Evolutionary conservation across 2,797 vertebrate genomes (phyloP).

Genomic region (Ceryle rudis): DNA sequence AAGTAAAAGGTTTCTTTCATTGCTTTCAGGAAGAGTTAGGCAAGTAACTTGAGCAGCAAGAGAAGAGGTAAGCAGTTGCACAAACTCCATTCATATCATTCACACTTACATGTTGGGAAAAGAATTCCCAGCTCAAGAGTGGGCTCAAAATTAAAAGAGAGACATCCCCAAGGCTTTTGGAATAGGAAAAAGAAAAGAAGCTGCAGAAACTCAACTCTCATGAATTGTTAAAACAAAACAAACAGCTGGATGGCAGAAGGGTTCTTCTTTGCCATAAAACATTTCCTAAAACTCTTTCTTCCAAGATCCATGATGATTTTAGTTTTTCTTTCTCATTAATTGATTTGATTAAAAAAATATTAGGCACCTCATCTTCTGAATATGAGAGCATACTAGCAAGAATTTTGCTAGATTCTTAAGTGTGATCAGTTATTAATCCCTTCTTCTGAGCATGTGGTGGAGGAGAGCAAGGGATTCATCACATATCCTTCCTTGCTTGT

Average conservation of each 20-base stretch:
- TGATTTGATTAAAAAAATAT: conserved; percentile 25
- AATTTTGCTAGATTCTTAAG: background rate
- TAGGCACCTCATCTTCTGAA: background rate
- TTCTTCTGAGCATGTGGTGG: background rate
- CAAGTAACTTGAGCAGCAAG: background rate
- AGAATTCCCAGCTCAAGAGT: background rate
- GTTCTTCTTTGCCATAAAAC: conserved; percentile 14
- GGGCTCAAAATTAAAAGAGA: conserved; percentile 55
- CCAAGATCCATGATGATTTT: background rate
- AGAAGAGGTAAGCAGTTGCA: background rate
- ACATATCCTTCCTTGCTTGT: background rate
- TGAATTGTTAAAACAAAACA: conserved; percentile 39
- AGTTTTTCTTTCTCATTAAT: conserved; percentile 14
- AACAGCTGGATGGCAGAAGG: conserved; percentile 31
- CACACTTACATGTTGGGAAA: background rate
- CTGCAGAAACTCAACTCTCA: background rate
- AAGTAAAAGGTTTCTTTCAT: background rate
- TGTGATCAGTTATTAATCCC: background rate
- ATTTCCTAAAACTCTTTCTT: conserved; percentile 25
- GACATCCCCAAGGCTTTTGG: conserved; percentile 33
- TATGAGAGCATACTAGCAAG: background rate
- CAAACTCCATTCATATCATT: background rate
- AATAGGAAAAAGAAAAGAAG: conserved; percentile 21
- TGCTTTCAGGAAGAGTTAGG: conserved; percentile 17
- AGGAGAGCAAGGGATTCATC: background rate